Evolutionary conservation across 2,888 invertebrate genomes (phyloP).

Genomic region (Allacma fusca): DNA sequence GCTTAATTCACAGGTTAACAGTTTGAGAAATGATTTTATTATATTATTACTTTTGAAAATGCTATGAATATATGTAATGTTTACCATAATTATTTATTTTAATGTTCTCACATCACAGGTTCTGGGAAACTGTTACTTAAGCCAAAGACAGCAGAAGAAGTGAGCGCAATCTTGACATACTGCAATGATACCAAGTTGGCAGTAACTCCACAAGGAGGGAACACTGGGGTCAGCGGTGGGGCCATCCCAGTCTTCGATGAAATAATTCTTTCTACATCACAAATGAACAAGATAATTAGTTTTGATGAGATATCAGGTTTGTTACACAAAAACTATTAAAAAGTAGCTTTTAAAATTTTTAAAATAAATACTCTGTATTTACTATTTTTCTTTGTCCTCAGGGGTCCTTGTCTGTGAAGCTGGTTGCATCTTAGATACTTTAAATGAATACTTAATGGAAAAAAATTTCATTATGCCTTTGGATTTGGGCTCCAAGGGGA

Average conservation of each 20-base stretch:
- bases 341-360: neutral
- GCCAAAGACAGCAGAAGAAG: constrained; percentile 85
- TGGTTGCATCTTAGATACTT: constrained; percentile 89
- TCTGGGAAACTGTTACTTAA: constrained; percentile 82
- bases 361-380: neutral
- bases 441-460: constrained; percentile 79
- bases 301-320: constrained; percentile 85
- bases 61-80: too few species aligned
- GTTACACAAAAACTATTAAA: too few species aligned
- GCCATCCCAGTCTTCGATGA: constrained; percentile 98
- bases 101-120: too few species aligned
- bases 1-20: too few species aligned
- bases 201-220: constrained; percentile 94
- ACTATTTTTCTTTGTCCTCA: constrained; percentile 62
- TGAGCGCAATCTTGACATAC: constrained; percentile 83
- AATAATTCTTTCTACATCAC: constrained; percentile 82
- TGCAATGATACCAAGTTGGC: constrained; percentile 85
- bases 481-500: constrained; percentile 96
- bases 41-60: too few species aligned
- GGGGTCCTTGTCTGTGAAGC: constrained; percentile 85
- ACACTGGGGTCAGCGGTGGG: constrained; percentile 95
- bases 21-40: too few species aligned
- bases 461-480: constrained; percentile 89
- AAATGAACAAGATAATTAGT: constrained; percentile 84
- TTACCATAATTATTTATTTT: too few species aligned